Conservation (phyloP, 2,797 vertebrate genomes). For the Danionella dracula region DNA sequence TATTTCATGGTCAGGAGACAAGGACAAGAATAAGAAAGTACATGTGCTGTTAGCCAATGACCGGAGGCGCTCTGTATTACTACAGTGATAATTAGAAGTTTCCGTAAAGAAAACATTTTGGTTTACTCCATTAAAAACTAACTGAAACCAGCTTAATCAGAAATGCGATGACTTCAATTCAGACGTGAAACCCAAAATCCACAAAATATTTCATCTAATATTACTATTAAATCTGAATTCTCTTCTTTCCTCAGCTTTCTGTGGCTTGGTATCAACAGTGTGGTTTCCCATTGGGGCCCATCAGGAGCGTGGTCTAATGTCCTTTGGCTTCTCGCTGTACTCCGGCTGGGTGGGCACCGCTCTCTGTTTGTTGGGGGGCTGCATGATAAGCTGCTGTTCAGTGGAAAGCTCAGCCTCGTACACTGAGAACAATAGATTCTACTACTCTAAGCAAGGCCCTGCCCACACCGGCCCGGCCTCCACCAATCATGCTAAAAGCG, state of each 20-base stretch:
- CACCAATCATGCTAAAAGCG: constrained; percentile 89
- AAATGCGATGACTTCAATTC: no score
- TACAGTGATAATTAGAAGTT: no score
- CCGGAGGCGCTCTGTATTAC: no score
- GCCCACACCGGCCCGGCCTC: constrained; percentile 57
- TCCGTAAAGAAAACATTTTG: no score
- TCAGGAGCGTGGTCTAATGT: constrained; percentile 81
- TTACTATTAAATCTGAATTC: neutral
- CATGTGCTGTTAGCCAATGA: no score
- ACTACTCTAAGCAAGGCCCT: constrained; percentile 80
- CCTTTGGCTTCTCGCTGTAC: constrained; percentile 93
- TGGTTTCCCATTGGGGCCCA: constrained; percentile 94
- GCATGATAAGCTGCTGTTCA: constrained; percentile 81
- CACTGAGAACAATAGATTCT: constrained; percentile 88
- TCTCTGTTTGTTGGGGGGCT: constrained; percentile 83
- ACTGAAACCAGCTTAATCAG: no score
- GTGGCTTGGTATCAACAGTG: constrained; percentile 82
- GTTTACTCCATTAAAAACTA: no score
- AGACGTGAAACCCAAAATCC: no score
- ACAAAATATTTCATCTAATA: no score
- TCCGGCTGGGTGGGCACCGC: constrained; percentile 88
- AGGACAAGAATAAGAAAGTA: no score
- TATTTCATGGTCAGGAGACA: no score
- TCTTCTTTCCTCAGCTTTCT: constrained; percentile 70
- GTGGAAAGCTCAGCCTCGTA: constrained; percentile 75